phyloP scores from a whole-genome alignment of 2,888 invertebrate species.

The Carpatolechia fugitivella region DNA sequence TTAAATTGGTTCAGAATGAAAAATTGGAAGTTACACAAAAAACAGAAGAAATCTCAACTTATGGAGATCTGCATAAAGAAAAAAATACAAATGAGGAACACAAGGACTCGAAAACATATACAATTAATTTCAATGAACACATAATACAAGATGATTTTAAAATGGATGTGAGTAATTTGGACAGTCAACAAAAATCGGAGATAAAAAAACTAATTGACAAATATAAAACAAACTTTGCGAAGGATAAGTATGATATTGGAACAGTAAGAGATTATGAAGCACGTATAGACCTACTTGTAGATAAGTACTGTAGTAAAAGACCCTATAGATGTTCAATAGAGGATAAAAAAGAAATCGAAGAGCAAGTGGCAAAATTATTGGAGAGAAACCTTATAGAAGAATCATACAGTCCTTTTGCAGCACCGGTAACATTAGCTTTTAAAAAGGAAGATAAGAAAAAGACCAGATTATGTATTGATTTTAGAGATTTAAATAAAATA shows the following conservation, averaged over 20 bases:
- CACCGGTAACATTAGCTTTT: slow-evolving; percentile 27
- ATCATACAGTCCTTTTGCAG: slow-evolving; percentile 29
- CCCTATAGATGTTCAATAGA: slow-evolving; percentile 26
- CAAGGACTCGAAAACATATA: no score
- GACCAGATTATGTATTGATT: slow-evolving; percentile 33
- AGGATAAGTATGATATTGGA: slow-evolving; percentile 27
- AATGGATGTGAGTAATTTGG: slow-evolving; percentile 18
- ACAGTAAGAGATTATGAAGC: slow-evolving; percentile 22
- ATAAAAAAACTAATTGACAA: no score
- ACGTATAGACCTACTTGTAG: slow-evolving; percentile 16
- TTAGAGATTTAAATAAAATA: slow-evolving; percentile 33
- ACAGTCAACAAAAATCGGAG: no score
- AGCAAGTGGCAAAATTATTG: slow-evolving; percentile 23
- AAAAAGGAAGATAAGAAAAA: slow-evolving; percentile 28
- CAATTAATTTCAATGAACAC: slow-evolving; percentile 26
- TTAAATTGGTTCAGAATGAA: slow-evolving; percentile 21
- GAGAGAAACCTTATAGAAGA: slow-evolving; percentile 26
- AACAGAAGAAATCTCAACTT: slow-evolving; percentile 4
- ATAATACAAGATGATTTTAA: slow-evolving; percentile 21
- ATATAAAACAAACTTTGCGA: slow-evolving; percentile 25
- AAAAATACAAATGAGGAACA: slow-evolving; percentile 1
- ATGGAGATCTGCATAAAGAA: slow-evolving; percentile 3
- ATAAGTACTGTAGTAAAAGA: slow-evolving; percentile 23
- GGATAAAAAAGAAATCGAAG: slow-evolving; percentile 25
- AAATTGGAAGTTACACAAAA: slow-evolving; percentile 21